Percentiles rank a stretch among this genome's conserved stretches.
Conservation (phyloP, 2,888 invertebrate genomes). For the Icerya purchasi region DNA sequence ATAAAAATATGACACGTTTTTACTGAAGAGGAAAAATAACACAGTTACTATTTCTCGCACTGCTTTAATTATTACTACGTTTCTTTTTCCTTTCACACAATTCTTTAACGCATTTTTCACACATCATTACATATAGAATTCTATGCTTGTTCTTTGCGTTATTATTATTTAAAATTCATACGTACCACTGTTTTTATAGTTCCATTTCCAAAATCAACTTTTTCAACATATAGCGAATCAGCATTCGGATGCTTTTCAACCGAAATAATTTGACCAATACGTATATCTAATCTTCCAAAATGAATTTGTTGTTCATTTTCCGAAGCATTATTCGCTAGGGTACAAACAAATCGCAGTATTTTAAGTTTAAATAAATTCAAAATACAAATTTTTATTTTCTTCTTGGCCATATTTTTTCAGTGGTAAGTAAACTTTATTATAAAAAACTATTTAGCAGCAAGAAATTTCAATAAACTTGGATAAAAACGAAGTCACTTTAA, state of each 20-base stretch:
- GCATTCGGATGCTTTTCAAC: conserved; percentile 78
- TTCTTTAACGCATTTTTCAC: no score
- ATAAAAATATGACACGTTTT: no score
- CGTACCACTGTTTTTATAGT: conserved; percentile 35
- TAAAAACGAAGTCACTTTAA: neutral
- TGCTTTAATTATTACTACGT: no score
- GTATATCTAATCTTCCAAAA: conserved; percentile 48
- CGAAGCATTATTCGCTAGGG: neutral
- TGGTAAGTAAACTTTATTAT: neutral
- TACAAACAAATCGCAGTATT: neutral
- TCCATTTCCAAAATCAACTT: conserved; percentile 69
- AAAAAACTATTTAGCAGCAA: neutral
- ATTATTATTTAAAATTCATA: conserved; percentile 1
- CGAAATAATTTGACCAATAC: conserved; percentile 67
- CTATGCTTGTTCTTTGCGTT: no score
- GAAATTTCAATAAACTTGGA: neutral
- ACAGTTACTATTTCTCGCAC: no score
- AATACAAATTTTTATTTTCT: neutral
- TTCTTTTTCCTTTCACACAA: no score
- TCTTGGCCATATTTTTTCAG: neutral
- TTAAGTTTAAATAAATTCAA: neutral
- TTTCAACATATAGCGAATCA: conserved; percentile 74
- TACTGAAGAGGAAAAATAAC: no score
- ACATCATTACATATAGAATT: no score
- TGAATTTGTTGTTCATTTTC: conserved; percentile 9